A percentile compares a stretch with the other conserved stretches of the same genome.
These are phyloP conservation scores for Goniozus legneri DNA, from an alignment of 1,140 invertebrate genomes.

Conservation along the genomic window DNA sequence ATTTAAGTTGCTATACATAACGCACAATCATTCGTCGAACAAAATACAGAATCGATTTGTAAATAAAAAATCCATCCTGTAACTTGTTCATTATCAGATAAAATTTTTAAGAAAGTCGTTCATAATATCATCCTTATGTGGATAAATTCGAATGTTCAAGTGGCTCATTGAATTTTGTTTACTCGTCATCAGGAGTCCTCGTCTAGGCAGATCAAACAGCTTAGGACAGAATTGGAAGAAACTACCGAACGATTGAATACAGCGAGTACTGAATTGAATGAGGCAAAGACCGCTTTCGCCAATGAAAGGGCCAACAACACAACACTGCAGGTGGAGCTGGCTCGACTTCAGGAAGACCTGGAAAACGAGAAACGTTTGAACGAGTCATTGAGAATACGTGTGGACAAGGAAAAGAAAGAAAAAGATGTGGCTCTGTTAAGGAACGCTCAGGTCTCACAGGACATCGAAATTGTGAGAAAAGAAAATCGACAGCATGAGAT, in stretches of 20 bases:
- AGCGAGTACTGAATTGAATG: constrained; percentile 32
- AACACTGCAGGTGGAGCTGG: constrained; percentile 38
- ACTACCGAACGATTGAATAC: constrained; percentile 21
- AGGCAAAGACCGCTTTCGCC: constrained; percentile 36
- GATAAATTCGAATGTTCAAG: too few species aligned
- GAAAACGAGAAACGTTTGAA: constrained; percentile 36
- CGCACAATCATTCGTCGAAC: too few species aligned
- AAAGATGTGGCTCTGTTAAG: constrained; percentile 73
- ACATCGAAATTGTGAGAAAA: constrained; percentile 70
- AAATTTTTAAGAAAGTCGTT: too few species aligned
- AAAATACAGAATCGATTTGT: too few species aligned
- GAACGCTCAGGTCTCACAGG: constrained; percentile 81
- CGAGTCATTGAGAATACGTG: constrained; percentile 33
- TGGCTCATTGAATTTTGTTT: too few species aligned
- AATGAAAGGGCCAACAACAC: constrained; percentile 37
- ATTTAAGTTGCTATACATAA: constrained; percentile 20
- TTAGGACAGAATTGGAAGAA: constrained; percentile 49
- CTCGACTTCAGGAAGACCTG: constrained; percentile 33
- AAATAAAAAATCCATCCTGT: too few species aligned
- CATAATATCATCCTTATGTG: too few species aligned
- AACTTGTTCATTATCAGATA: too few species aligned
- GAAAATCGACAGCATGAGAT: constrained; percentile 63
- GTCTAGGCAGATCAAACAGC: constrained; percentile 46
- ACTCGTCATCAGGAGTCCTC: constrained; percentile 40
- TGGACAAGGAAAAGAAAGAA: constrained; percentile 62